Percentiles rank a stretch among this genome's conserved stretches.
Evolutionary conservation across 2,113 vertebrate species (phyloP).

Genomic region (Nettapus auritus): DNA sequence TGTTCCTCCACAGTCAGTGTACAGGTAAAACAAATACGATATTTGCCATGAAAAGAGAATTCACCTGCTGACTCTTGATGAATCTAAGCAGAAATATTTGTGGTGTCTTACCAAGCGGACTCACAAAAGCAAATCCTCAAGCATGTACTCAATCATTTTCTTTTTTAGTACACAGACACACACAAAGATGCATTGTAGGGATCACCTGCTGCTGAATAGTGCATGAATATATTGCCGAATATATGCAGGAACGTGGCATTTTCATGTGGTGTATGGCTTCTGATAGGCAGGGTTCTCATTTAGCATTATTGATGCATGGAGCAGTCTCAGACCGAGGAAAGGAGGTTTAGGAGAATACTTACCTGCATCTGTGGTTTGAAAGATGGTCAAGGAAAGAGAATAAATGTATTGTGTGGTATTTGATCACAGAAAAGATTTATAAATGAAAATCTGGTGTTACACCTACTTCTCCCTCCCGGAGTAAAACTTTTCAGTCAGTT

Average conservation of each 20-base stretch:
- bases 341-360: neutral
- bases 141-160: neutral
- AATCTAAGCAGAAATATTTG: neutral
- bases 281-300: neutral
- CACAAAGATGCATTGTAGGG: neutral
- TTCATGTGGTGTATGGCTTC: neutral
- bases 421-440: neutral
- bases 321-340: neutral
- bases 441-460: neutral
- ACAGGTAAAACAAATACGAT: neutral
- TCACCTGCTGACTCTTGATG: neutral
- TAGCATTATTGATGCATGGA: neutral
- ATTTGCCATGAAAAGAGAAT: neutral
- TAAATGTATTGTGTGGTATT: neutral
- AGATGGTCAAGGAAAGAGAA: neutral
- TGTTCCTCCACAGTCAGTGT: neutral
- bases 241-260: neutral
- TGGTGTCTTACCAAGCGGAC: neutral
- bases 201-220: neutral
- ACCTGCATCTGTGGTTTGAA: neutral
- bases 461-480: neutral
- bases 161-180: neutral
- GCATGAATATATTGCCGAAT: neutral
- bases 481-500: neutral
- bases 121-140: constrained; percentile 7